Conservation (phyloP, 2,797 vertebrate genomes). For the Schizopygopsis pylzovi region DNA sequence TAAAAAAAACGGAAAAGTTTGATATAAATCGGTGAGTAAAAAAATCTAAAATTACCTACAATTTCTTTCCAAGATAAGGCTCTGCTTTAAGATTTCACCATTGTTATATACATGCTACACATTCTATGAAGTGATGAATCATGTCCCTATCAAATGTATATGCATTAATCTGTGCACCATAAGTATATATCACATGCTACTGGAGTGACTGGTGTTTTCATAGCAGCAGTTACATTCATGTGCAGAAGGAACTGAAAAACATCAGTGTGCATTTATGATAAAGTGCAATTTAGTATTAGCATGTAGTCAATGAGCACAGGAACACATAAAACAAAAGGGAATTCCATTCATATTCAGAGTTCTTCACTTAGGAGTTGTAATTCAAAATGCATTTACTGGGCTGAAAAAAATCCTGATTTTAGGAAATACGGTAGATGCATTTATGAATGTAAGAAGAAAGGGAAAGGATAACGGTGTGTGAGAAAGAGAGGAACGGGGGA, state of each 20-base stretch:
- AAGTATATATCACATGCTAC: constrained; percentile 7
- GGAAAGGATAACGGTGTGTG: constrained; percentile 5
- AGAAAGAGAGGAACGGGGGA: constrained; percentile 3
- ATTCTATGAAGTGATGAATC: neutral
- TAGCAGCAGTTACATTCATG: constrained; percentile 31
- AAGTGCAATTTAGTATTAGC: constrained; percentile 29
- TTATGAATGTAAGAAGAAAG: neutral
- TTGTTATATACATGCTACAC: constrained; percentile 2
- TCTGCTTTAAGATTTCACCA: neutral
- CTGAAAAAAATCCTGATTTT: neutral
- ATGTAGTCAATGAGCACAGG: neutral
- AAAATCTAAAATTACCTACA: constrained; percentile 10
- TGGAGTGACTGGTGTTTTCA: constrained; percentile 28
- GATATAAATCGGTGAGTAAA: neutral
- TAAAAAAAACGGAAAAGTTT: neutral
- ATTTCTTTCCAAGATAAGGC: neutral
- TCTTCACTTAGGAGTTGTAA: neutral
- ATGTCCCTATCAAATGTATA: neutral
- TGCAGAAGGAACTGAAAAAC: constrained; percentile 1
- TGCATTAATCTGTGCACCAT: neutral
- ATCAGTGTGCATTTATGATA: constrained; percentile 15
- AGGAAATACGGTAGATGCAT: neutral
- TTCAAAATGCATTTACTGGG: neutral
- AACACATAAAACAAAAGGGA: neutral
- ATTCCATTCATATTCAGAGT: constrained; percentile 15